Evolutionary conservation across 2,888 invertebrate genomes (phyloP).

Genomic region (Thera obeliscata): DNA sequence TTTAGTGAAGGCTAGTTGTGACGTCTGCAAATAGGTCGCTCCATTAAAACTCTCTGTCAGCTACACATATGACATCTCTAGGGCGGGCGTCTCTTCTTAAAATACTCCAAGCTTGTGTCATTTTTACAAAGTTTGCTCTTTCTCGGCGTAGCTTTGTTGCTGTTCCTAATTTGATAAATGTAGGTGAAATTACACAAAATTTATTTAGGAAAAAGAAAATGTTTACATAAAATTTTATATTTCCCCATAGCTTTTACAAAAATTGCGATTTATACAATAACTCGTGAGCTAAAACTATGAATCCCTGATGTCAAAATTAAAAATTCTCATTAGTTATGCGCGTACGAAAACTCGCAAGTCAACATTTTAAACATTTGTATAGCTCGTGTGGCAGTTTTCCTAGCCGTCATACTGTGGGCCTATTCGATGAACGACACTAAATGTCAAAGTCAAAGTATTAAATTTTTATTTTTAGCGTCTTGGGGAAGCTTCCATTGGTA

Average conservation of each 20-base stretch:
- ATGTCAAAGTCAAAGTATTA: no score
- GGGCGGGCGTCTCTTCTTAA: not conserved
- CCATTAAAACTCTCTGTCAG: not conserved
- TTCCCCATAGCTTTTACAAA: no score
- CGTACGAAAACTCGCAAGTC: conserved; percentile 39
- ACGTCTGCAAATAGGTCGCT: not conserved
- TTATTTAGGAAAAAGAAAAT: no score
- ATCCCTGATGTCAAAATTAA: no score
- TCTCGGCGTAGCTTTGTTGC: no score
- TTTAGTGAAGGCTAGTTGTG: not conserved
- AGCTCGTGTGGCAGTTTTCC: conserved; percentile 21
- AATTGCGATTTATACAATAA: no score
- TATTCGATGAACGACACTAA: conserved; percentile 17
- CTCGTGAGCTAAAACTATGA: no score
- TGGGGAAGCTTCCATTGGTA: no score
- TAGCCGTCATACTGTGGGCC: conserved; percentile 7
- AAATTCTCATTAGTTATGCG: conserved; percentile 27
- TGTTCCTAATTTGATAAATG: no score
- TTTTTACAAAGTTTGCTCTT: not conserved
- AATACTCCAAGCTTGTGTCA: not conserved
- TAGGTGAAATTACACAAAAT: no score
- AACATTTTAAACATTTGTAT: conserved; percentile 21
- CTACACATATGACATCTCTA: not conserved
- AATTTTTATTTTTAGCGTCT: no score
- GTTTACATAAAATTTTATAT: no score